phyloP scores from a whole-genome alignment of 2,113 vertebrate genomes.

The Hemibagrus wyckioides region DNA sequence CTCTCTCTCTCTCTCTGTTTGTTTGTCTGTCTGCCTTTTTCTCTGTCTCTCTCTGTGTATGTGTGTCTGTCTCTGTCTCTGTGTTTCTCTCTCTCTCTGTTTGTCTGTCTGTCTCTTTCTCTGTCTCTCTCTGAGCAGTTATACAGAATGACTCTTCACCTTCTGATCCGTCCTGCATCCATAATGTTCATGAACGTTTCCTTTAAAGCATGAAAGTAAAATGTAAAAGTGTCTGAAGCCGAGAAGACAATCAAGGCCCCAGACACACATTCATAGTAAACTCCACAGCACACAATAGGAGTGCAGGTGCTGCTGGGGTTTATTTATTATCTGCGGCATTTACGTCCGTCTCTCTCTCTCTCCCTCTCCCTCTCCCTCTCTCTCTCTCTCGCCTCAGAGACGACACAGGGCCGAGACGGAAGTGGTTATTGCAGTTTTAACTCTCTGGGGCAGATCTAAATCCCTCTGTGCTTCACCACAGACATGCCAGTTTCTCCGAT shows the following conservation, averaged over 20 bases:
- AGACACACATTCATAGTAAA: background rate
- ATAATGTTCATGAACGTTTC: background rate
- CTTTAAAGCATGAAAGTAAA: background rate
- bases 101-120: too few species aligned
- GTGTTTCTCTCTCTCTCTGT: too few species aligned
- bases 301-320: background rate
- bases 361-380: too few species aligned
- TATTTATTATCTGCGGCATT: background rate
- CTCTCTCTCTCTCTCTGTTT: too few species aligned
- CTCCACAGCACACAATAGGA: background rate
- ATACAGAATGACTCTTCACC: background rate
- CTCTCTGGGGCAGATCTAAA: slow-evolving; percentile 15
- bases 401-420: background rate
- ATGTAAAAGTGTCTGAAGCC: background rate
- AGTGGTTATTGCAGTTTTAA: background rate
- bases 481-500: slow-evolving; percentile 1
- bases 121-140: too few species aligned
- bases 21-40: too few species aligned
- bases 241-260: background rate
- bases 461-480: slow-evolving; percentile 11
- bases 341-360: background rate
- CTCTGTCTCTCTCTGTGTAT: too few species aligned
- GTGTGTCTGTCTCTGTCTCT: too few species aligned
- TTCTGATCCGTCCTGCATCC: background rate
- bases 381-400: too few species aligned